Evolutionary conservation across 2,888 invertebrate species (phyloP), one percentile per base, ranked within the genome.

Genomic region (Polietes domitor): DNA sequence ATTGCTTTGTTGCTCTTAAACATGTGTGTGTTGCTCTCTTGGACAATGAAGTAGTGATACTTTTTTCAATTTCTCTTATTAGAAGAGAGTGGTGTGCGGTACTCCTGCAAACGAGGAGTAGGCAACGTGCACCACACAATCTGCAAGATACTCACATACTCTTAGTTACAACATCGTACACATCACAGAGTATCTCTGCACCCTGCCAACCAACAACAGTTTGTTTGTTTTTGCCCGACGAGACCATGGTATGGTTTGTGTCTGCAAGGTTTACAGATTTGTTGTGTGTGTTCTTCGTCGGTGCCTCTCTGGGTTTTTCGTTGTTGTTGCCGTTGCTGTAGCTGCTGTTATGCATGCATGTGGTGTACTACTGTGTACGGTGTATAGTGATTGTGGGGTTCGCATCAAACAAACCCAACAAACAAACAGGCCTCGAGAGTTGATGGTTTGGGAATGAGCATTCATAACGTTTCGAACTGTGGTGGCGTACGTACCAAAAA

Each of bases 381-480:
- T 41, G 41, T 5, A 41, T 10, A 12, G 3, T 32, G 32, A 65
- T 78, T 77, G 76, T 79, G 71, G 47, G 32, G 65, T 43, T 26
- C 53, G 3, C 71, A 50, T 9, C 50, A 26, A 28, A 37, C 41
- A n/a, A 37, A 61, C 70, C 58, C 47, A 79, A 80, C 74, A 61
- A 43, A 80, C 80, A 17, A 87, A 83, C 86, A 87, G 85, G 82
- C 85, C 85, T 86, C 82, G 68, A 79, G 86, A 80, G 86, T 78
- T 55, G 82, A 85, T 86, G 86, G 84, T 82, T 86, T 85, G 86
- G 86, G 86, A 85, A 82, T 87, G 86, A 87, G 87, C 87, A 83
- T 82, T 86, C 86, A 86, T 86, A 86, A 87, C 89, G 88, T 89
- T 88, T 87, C 87, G 88, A 89, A 88, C 88, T 87, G 87, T 88